phyloP scores from a whole-genome alignment of 2,888 invertebrate species.

The Malacosoma neustria region DNA sequence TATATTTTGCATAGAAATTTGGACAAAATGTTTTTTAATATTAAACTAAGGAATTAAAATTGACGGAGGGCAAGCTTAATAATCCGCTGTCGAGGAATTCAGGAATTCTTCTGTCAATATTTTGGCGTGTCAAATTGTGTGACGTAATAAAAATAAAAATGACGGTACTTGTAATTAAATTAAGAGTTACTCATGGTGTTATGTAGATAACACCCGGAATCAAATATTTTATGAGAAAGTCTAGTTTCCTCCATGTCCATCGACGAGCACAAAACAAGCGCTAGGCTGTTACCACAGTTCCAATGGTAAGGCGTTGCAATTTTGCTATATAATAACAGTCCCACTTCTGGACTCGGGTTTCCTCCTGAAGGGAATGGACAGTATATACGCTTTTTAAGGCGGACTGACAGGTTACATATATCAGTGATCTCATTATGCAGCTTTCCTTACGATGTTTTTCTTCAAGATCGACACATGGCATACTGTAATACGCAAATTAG shows the following conservation, averaged over 20 bases:
- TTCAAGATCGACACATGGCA: too few relatives aligned
- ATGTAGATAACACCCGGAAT: background rate
- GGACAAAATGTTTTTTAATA: slow-evolving; percentile 10
- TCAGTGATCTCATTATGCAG: too few relatives aligned
- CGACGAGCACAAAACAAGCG: too few relatives aligned
- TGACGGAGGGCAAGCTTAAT: slow-evolving; percentile 1
- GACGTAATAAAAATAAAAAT: background rate
- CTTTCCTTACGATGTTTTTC: too few relatives aligned
- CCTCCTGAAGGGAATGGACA: too few relatives aligned
- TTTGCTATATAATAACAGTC: too few relatives aligned
- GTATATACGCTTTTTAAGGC: too few relatives aligned
- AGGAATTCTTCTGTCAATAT: background rate
- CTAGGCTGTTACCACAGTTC: too few relatives aligned
- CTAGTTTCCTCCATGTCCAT: slow-evolving; percentile 1
- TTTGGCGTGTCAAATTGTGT: background rate
- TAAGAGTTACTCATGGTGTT: background rate
- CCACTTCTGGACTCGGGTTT: too few relatives aligned
- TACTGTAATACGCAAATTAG: too few relatives aligned
- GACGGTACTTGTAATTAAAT: background rate
- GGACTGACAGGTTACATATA: too few relatives aligned
- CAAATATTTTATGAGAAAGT: slow-evolving; percentile 1
- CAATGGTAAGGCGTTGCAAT: too few relatives aligned
- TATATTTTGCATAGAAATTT: slow-evolving; percentile 10
- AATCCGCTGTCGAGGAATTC: background rate
- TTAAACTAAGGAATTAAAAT: slow-evolving; percentile 5